Percentiles rank a stretch among this genome's conserved stretches.
These are phyloP conservation scores for Melozone crissalis DNA, from an alignment of 2,113 vertebrate genomes.

Conservation along the genomic window DNA sequence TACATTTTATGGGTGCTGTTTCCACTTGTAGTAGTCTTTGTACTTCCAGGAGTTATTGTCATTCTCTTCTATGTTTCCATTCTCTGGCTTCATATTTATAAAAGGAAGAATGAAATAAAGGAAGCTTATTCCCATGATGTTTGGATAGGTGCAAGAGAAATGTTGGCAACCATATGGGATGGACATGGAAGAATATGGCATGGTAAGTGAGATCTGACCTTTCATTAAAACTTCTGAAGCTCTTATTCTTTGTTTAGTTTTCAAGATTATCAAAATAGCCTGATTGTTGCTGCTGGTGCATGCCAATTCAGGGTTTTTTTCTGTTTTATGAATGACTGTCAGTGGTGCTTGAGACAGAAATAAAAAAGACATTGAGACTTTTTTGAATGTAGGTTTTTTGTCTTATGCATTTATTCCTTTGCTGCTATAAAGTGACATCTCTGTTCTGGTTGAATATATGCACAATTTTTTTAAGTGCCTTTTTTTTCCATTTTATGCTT, in stretches of 20 bases:
- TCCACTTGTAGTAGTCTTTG: conserved; percentile 83
- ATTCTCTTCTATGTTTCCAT: conserved; percentile 84
- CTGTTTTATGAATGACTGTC: background rate
- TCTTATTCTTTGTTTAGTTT: background rate
- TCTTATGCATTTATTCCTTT: background rate
- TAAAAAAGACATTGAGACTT: background rate
- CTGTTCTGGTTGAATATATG: background rate
- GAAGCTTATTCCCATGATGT: conserved; percentile 91
- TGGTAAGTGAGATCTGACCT: conserved; percentile 73
- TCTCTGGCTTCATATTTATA: conserved; percentile 92
- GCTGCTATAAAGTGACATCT: background rate
- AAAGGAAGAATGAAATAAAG: conserved; percentile 92
- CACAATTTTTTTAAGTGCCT: background rate
- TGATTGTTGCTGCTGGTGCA: background rate
- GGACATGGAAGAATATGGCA: conserved; percentile 96
- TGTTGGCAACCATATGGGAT: conserved; percentile 90
- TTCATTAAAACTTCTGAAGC: background rate
- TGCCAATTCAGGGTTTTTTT: background rate
- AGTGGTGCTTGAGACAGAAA: background rate
- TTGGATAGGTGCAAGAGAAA: conserved; percentile 89
- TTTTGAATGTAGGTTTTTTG: background rate
- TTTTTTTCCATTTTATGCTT: background rate
- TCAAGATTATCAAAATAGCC: background rate
- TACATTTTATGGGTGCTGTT: conserved; percentile 94
- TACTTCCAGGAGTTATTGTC: conserved; percentile 87